Conservation (phyloP, 2,797 vertebrate species). For the Anabacerthia variegaticeps region DNA sequence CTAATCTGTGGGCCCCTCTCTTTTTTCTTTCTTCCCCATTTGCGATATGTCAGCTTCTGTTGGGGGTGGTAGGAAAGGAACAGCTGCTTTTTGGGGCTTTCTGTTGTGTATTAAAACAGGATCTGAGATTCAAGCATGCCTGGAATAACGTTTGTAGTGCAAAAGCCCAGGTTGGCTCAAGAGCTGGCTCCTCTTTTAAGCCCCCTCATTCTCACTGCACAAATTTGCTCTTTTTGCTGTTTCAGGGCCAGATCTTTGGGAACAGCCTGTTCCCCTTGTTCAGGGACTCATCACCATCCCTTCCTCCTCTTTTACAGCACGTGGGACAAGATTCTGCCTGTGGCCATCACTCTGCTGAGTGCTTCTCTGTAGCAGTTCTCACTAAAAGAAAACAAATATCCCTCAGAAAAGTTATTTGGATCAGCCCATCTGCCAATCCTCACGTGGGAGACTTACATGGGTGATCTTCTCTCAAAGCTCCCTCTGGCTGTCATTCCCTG, state of each 20-base stretch:
- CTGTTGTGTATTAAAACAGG: not conserved
- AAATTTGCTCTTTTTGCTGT: not conserved
- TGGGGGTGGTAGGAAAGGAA: not conserved
- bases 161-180: not conserved
- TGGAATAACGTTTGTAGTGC: not conserved
- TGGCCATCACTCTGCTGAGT: not conserved
- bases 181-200: not conserved
- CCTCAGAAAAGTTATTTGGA: not conserved
- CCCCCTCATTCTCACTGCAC: not conserved
- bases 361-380: not conserved
- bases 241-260: not conserved
- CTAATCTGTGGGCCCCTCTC: not conserved
- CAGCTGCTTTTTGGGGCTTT: not conserved
- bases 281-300: not conserved
- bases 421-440: not conserved
- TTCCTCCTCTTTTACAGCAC: not conserved
- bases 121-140: not conserved
- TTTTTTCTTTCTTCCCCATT: not conserved
- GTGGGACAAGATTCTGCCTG: not conserved
- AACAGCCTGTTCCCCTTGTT: not conserved
- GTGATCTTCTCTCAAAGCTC: not conserved
- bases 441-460: not conserved
- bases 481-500: not conserved
- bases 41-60: not conserved
- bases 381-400: not conserved